Conservation (phyloP, 2,797 vertebrate genomes). For the Psittacula derbiana region DNA sequence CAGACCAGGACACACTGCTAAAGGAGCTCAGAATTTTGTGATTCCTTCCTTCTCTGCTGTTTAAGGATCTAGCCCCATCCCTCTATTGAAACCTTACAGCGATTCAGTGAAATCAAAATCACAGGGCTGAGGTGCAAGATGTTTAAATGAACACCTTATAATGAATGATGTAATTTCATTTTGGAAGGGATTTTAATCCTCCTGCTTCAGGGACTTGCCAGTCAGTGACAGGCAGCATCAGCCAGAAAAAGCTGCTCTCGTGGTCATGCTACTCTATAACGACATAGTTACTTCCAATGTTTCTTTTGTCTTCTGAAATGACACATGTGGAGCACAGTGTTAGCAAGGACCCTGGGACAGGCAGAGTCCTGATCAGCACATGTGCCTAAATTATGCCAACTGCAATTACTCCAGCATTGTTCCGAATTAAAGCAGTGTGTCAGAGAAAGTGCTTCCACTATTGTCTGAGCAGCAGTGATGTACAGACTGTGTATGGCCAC, state of each 20-base stretch:
- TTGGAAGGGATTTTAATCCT: neutral
- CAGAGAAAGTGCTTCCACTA: neutral
- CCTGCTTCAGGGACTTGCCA: neutral
- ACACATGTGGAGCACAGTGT: rapidly evolving
- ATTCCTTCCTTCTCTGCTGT: neutral
- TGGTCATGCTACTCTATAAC: neutral
- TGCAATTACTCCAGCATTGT: neutral
- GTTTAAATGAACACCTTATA: neutral
- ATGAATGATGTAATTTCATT: neutral
- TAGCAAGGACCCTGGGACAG: neutral
- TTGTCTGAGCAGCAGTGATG: neutral
- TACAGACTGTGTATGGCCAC: neutral
- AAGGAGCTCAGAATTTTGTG: neutral
- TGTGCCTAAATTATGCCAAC: neutral
- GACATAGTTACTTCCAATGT: neutral
- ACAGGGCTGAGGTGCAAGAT: neutral
- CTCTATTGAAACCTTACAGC: neutral
- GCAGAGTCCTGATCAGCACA: neutral
- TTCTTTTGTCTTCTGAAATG: neutral
- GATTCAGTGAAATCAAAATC: neutral
- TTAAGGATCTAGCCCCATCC: neutral
- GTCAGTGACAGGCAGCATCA: neutral
- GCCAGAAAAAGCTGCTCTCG: neutral
- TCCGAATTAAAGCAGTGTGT: neutral
- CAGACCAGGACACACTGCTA: neutral